Evolutionary conservation across 2,113 vertebrate genomes (phyloP).

Genomic region (Nanorana parkeri): DNA sequence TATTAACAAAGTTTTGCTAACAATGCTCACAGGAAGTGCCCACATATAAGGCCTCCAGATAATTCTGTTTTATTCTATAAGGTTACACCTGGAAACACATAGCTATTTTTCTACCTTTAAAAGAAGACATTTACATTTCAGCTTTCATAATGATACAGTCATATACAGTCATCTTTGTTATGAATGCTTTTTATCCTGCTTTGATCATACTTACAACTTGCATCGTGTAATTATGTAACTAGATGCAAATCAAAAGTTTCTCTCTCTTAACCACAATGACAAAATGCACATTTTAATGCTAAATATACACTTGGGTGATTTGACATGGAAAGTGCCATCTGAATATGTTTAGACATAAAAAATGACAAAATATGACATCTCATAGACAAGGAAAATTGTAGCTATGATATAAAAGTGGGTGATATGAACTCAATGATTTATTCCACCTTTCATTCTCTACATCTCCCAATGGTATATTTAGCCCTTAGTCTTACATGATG

Average conservation of each 20-base stretch:
- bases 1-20: too few species aligned
- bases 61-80: not conserved
- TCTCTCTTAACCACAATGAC: not conserved
- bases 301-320: constrained; percentile 34
- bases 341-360: constrained; percentile 2
- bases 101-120: not conserved
- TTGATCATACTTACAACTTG: constrained; percentile 4
- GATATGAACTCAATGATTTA: not conserved
- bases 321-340: constrained; percentile 6
- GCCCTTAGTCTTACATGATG: constrained; percentile 21
- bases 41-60: too few species aligned
- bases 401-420: not conserved
- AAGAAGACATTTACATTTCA: not conserved
- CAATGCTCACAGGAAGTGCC: too few species aligned
- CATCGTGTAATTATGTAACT: constrained; percentile 10
- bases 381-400: constrained; percentile 15
- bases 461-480: constrained; percentile 34
- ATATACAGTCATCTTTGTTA: not conserved
- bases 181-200: not conserved
- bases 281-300: constrained; percentile 22
- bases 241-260: constrained; percentile 25
- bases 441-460: constrained; percentile 18
- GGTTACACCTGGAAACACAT: not conserved
- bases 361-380: constrained; percentile 35
- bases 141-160: constrained; percentile 11